Evolutionary conservation across 2,888 invertebrate genomes (phyloP), one percentile per base, ranked within the genome.

Genomic region (Ryuthela nishihirai): DNA sequence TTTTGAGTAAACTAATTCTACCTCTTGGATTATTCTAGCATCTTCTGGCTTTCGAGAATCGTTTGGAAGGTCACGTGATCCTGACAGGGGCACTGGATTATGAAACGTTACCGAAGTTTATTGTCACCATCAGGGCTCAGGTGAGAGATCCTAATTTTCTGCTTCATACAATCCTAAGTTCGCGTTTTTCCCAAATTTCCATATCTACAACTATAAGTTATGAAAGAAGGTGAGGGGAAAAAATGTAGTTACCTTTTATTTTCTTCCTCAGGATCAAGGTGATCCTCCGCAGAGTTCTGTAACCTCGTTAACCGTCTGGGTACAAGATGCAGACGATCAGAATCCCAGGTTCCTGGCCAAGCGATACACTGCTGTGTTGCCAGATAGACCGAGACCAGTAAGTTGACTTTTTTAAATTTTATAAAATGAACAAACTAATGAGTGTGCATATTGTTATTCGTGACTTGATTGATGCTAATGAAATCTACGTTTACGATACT

Each of bases 311-410:
- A 80, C 81, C 3, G 85, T 93, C 0, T 83, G 85, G 62, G 85
- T 92, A 38, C 82, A 88, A 20, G 92, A 92, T 73, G 90, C 91
- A 0, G 92, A 92, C 70, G 92, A 92, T 74, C 91, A 92, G 76
- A 92, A 92, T 77, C 92, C 92, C 0, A 81, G 81, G 68, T 92
- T 91, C 72, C 71, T 80, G 7, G 81, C 84, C 62, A 87, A 89
- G 40, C 82, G 86, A 62, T 88, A 88, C 71, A 81, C 81, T 36
- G 83, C 87, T 0, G 75, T 81, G 6, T 69, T 92, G 49, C 85
- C 87, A 1, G 64, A 66, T 23, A 50, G 46, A 10, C 53, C 53
- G 4, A 35, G 53, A 32, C 45, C 65, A 17, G 66, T 66, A 53
- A 54, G 55, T 50, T 1, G 4, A 25, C 29, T 23, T 10, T n/a